Evolutionary conservation across 2,797 vertebrate species (phyloP).

Genomic region (Pantherophis vulpinus): DNA sequence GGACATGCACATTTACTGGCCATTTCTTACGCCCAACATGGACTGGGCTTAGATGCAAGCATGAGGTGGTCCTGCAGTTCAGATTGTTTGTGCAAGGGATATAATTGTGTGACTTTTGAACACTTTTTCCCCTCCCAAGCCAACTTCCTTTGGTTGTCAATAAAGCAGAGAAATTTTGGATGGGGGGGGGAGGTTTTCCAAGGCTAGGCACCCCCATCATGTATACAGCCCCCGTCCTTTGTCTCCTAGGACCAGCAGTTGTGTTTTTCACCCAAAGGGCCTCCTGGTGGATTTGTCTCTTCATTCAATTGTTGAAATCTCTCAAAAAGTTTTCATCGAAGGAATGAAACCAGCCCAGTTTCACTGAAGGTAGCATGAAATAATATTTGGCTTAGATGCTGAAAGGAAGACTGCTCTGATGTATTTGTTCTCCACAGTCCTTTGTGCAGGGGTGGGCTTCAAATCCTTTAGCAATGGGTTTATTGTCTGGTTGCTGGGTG

Average conservation of each 20-base stretch:
- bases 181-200: accelerated
- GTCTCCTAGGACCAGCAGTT: neutral
- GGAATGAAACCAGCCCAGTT: neutral
- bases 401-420: neutral
- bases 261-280: neutral
- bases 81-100: conserved; percentile 52
- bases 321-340: neutral
- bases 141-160: neutral
- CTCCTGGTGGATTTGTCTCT: neutral
- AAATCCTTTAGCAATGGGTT: too few relatives aligned
- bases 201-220: neutral
- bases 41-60: neutral
- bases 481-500: too few relatives aligned
- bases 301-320: neutral
- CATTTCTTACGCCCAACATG: conserved; percentile 44
- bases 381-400: neutral
- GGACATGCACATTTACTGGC: conserved; percentile 30
- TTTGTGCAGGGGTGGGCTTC: neutral
- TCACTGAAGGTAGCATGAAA: neutral
- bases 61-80: neutral
- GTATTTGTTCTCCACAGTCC: neutral
- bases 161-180: neutral
- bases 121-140: conserved; percentile 37
- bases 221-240: neutral
- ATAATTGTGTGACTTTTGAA: conserved; percentile 44